Evolutionary conservation across 2,888 invertebrate species (phyloP).

Genomic region (Limnephilus lunatus): DNA sequence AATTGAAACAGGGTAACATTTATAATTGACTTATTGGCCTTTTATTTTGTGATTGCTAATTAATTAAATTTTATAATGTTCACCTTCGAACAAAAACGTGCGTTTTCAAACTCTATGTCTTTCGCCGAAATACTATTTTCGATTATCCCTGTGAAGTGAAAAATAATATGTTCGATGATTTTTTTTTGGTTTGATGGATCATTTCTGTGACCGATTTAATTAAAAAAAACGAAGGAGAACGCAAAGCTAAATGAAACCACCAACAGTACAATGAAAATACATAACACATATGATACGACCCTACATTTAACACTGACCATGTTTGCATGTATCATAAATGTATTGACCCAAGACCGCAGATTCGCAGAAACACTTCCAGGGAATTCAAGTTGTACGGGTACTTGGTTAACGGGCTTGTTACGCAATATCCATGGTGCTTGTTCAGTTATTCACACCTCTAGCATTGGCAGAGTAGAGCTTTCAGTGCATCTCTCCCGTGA

Average conservation of each 20-base stretch:
- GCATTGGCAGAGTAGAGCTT: background rate
- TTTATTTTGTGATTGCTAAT: background rate
- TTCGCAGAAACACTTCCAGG: background rate
- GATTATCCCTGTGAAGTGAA: background rate
- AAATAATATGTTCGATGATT: too few relatives aligned
- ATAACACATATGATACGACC: background rate
- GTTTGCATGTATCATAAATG: background rate
- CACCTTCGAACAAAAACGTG: background rate
- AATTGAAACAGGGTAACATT: background rate
- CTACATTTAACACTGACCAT: background rate
- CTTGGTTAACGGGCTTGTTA: background rate
- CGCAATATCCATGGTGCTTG: background rate
- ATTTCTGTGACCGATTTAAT: too few relatives aligned
- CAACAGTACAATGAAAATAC: too few relatives aligned
- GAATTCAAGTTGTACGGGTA: background rate
- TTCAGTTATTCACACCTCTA: background rate
- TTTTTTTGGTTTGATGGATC: too few relatives aligned
- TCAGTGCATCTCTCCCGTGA: constrained; percentile 10
- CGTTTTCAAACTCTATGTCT: background rate
- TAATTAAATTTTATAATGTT: background rate
- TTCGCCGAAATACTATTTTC: background rate
- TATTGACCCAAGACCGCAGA: background rate
- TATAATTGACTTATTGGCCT: background rate
- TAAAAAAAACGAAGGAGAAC: too few relatives aligned
- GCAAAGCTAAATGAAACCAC: too few relatives aligned